phyloP scores from a whole-genome alignment of 2,113 vertebrate genomes.

The Caracal caracal region DNA sequence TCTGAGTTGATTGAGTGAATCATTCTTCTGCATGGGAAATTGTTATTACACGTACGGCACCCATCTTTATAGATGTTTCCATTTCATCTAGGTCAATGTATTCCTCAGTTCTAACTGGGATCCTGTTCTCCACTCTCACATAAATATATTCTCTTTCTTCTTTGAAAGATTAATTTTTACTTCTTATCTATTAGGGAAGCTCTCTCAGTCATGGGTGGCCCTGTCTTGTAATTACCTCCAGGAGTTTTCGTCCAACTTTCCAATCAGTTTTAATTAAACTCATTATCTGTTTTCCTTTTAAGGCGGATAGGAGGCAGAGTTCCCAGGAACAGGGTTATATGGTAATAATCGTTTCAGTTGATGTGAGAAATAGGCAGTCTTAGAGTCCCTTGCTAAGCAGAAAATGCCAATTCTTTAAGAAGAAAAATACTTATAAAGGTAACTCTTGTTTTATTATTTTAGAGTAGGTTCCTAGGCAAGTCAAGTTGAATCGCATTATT shows the following conservation, averaged over 20 bases:
- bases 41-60: not conserved
- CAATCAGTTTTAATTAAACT: slow-evolving; percentile 14
- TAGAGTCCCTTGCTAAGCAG: slow-evolving; percentile 23
- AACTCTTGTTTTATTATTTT: slow-evolving; percentile 24
- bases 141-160: not conserved
- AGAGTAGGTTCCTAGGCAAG: not conserved
- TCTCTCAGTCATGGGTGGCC: not conserved
- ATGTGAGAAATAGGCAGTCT: not conserved
- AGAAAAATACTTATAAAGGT: not conserved
- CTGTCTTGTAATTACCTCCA: not conserved
- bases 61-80: not conserved
- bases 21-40: not conserved
- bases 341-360: not conserved
- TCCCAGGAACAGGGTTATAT: not conserved
- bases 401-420: not conserved
- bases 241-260: not conserved
- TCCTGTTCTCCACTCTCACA: not conserved
- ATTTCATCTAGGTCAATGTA: not conserved
- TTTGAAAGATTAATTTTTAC: slow-evolving; percentile 27
- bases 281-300: slow-evolving; percentile 8
- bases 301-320: not conserved
- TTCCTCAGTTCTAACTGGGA: not conserved
- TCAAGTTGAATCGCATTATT: not conserved
- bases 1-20: not conserved
- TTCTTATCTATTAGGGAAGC: not conserved